Evolutionary conservation across 2,797 vertebrate species (phyloP), one percentile per base, ranked within the genome.

Genomic region (Periparus ater): DNA sequence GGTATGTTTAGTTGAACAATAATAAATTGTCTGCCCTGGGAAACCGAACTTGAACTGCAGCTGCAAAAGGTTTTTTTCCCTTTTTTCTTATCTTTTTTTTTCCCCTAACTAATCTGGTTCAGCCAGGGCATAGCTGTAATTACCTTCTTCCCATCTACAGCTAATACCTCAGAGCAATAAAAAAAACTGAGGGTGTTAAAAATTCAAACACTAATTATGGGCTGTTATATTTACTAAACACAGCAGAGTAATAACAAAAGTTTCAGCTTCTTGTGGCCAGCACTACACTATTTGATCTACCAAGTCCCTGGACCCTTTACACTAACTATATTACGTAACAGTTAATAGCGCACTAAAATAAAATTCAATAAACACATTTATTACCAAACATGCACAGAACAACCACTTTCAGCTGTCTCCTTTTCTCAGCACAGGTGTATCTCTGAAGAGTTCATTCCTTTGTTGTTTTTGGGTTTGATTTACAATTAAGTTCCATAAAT

Each of bases 151-250:
- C 96, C 96, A 95, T 95, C 94, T 96, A 92, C 73, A 96, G 84
- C 77, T 95, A 97, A 96, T 97, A 97, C 94, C 96, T 97, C 95
- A 71, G 93, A 97, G 96, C 94, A 95, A 96, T 90, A 92, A 96
- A 92, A 97, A 97, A 97, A 97, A 93, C 61, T 62, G 63, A 97
- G 94, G 93, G 97, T 97, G 97, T 98, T 97, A 97, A 97, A 96
- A 96, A 94, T 91, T 93, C 80, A 97, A 95, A 84, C 68, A 73
- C 90, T 96, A 95, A 96, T 96, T 93, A 95, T 91, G 89, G 84
- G 82, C 91, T 97, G 94, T 94, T 97, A 94, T 97, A 94, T 96
- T 97, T 97, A 95, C 94, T 95, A 97, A 97, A 95, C 88, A 96
- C 67, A 95, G 88, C 60, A 91, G 76, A 97, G 89, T 62, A 96